Evolutionary conservation across 2,797 vertebrate species (phyloP).

Genomic region (Hyperoplus lanceolatus): DNA sequence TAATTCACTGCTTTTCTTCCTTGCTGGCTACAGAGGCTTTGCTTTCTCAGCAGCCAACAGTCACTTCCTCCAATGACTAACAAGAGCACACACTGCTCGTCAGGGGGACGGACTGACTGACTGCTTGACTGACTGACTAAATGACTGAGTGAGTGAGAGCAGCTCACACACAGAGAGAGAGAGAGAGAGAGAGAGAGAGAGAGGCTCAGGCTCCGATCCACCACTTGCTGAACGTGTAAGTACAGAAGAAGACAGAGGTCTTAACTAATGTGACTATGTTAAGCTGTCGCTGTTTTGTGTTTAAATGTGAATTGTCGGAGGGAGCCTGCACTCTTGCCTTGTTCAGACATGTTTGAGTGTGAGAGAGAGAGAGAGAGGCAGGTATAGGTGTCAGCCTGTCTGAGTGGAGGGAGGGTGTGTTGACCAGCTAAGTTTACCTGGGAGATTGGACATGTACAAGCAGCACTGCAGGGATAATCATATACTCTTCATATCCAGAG

Average conservation of each 20-base stretch:
- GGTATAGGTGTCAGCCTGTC: not conserved
- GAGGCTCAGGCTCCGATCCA: constrained; percentile 6
- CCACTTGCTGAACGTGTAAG: constrained; percentile 62
- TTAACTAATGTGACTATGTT: not conserved
- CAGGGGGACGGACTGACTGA: constrained; percentile 16
- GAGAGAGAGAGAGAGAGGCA: not conserved
- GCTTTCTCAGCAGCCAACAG: constrained; percentile 36
- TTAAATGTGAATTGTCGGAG: not conserved
- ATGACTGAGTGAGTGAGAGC: not conserved
- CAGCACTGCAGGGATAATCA: not conserved
- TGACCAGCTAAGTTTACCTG: constrained; percentile 18
- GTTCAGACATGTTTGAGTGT: constrained; percentile 12
- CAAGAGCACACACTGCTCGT: constrained; percentile 47
- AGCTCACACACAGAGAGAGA: not conserved
- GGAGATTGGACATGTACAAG: not conserved
- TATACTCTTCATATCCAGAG: not conserved
- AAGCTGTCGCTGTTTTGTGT: not conserved
- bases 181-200: not conserved
- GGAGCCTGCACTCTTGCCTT: not conserved
- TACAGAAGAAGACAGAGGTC: constrained; percentile 28
- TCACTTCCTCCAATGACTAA: constrained; percentile 80
- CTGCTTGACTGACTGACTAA: constrained; percentile 8
- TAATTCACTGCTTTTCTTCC: constrained; percentile 56
- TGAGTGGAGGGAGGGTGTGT: not conserved
- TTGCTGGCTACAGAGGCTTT: constrained; percentile 42